Percentiles rank a stretch among this genome's conserved stretches.
These are phyloP conservation scores for Cheumatopsyche charites DNA, from an alignment of 1,140 invertebrate species.

Conservation along the genomic window DNA sequence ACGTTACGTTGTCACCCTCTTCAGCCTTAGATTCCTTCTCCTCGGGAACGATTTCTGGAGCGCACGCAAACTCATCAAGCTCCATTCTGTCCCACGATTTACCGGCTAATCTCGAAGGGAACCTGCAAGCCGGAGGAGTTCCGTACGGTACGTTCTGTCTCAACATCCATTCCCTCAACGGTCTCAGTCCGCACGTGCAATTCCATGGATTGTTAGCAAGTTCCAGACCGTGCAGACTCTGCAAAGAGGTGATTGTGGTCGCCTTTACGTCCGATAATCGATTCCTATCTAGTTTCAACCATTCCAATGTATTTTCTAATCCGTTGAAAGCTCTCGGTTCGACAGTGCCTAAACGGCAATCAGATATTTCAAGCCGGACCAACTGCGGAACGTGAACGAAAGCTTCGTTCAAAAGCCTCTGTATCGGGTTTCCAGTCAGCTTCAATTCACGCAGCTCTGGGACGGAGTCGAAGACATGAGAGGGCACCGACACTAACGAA, in stretches of 20 bases:
- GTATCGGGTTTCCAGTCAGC: conserved; percentile 75
- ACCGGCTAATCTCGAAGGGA: conserved; percentile 66
- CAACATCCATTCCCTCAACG: conserved; percentile 78
- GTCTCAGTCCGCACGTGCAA: conserved; percentile 77
- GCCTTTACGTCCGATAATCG: conserved; percentile 69
- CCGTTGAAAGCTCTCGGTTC: conserved; percentile 74
- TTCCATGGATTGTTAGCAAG: conserved; percentile 81
- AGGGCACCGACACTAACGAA: conserved; percentile 69
- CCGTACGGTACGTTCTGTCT: conserved; percentile 75
- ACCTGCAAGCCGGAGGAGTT: conserved; percentile 70
- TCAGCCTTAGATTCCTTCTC: conserved; percentile 64
- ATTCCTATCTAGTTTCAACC: conserved; percentile 79
- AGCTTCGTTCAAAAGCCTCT: conserved; percentile 70
- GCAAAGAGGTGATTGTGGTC: conserved; percentile 68
- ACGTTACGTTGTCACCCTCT: conserved; percentile 75
- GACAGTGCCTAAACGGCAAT: conserved; percentile 70
- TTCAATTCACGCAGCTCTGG: conserved; percentile 76
- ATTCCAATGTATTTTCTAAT: conserved; percentile 72
- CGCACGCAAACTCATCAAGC: conserved; percentile 80
- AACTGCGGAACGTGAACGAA: conserved; percentile 72
- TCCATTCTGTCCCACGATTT: conserved; percentile 76
- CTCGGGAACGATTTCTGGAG: conserved; percentile 67
- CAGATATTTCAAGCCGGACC: conserved; percentile 73
- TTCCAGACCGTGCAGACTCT: conserved; percentile 75
- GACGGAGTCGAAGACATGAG: conserved; percentile 71